A percentile compares a stretch with the other conserved stretches of the same genome.
These are phyloP conservation scores for Dusona sp. DNA, from an alignment of 2,888 invertebrate genomes.

Conservation along the genomic window DNA sequence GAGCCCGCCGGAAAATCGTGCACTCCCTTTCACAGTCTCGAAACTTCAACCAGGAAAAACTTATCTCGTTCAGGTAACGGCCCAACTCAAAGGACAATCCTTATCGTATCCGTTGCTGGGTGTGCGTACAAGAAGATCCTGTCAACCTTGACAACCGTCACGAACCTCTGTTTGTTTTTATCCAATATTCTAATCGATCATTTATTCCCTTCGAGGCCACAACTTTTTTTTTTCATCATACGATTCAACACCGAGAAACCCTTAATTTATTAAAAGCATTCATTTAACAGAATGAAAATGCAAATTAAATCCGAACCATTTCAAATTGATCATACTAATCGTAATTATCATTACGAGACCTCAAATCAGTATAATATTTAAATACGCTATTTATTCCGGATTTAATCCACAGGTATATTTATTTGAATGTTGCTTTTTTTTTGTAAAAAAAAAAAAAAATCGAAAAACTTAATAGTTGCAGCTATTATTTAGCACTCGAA, in stretches of 20 bases:
- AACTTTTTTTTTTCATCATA: not conserved
- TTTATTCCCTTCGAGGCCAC: not conserved
- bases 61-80: constrained; percentile 80
- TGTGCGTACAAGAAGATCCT: constrained; percentile 79
- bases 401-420: not conserved
- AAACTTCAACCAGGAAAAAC: constrained; percentile 78
- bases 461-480: not conserved
- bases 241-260: too few relatives aligned
- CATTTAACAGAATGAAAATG: not conserved
- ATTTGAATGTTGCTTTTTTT: not conserved
- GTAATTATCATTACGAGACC: not conserved
- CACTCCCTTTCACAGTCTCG: constrained; percentile 78
- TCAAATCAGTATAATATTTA: too few relatives aligned
- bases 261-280: too few relatives aligned
- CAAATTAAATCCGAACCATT: not conserved
- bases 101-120: constrained; percentile 79
- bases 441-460: not conserved
- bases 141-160: constrained; percentile 69
- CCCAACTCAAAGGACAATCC: constrained; percentile 78
- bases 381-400: not conserved
- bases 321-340: too few relatives aligned
- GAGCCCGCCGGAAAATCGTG: constrained; percentile 75
- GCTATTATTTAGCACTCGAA: too few relatives aligned
- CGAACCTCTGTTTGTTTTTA: not conserved
- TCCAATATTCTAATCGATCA: not conserved